Evolutionary conservation across 92 coral and sea anemone species (phyloP), one percentile per base, ranked within the genome.

Genomic region (Zoanthus sociatus): DNA sequence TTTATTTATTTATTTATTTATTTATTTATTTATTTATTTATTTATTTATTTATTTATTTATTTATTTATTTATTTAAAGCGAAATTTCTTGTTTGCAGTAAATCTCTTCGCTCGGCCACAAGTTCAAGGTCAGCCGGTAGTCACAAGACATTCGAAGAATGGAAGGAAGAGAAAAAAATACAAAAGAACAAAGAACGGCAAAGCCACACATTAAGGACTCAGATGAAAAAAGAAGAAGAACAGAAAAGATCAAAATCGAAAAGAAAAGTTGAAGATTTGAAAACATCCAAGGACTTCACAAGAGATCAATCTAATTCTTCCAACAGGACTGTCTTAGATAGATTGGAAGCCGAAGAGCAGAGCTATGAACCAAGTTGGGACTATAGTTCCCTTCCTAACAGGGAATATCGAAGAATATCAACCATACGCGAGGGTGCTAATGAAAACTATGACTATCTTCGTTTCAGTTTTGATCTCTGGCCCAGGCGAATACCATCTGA

Each of bases 151-250:
- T 97, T 95, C 86, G 98, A 95, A 56, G 95, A 93, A 79, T 97
- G 99, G 99, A 60, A 93, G 14, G 96, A 91, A 66, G 98, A 91
- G 11, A 97, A 97, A 53, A 94, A 88, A 71, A 88, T 78, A 18
- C 89, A 92, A 78, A 92, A 88, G 70, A 86, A 71, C 48, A 87
- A 73, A 77, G 87, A 91, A 73, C 87, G 79, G 77, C 90, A 89
- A 76, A 89, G 78, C 76, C 92, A 92, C 13, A 82, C 86, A 63
- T 33, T 74, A 17, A 91, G 88, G 51, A 84, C 53, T 15, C 20
- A 17, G 74, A 84, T 89, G 69, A 76, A 84, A 61, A 96, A 93
- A 66, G 81, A 51, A 63, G 87, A 93, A 74, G 79, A 61, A 64
- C 89, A 89, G 73, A 86, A 73, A 45, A 60, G 81, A 78, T 88